Percentiles rank a stretch among this genome's conserved stretches.
These are phyloP conservation scores for Drosophila pachea DNA, from an alignment of 1,140 invertebrate genomes.

Conservation along the genomic window DNA sequence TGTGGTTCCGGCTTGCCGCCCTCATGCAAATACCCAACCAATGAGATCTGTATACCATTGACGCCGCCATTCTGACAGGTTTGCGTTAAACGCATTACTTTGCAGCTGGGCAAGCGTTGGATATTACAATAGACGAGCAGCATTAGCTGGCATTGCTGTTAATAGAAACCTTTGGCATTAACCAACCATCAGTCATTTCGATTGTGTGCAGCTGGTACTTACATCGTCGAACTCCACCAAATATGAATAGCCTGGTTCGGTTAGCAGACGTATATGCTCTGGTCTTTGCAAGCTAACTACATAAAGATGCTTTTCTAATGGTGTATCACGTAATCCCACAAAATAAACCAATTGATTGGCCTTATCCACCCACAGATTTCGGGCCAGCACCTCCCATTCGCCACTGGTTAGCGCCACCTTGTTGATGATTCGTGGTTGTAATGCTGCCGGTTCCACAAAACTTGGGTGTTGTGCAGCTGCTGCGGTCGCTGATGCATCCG, in stretches of 20 bases:
- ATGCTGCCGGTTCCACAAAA: conserved; percentile 64
- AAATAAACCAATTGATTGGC: conserved; percentile 88
- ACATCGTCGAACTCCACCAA: conserved; percentile 89
- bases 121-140: conserved; percentile 95
- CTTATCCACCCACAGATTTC: conserved; percentile 89
- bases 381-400: conserved; percentile 90
- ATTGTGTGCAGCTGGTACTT: conserved; percentile 25
- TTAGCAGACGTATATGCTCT: conserved; percentile 85
- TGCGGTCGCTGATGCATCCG: conserved; percentile 38
- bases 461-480: conserved; percentile 48
- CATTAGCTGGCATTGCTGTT: conserved; percentile 89
- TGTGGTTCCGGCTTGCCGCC: conserved; percentile 82
- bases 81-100: conserved; percentile 87
- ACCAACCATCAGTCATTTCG: background rate
- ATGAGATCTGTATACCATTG: conserved; percentile 83
- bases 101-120: conserved; percentile 87
- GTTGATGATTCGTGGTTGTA: conserved; percentile 69
- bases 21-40: conserved; percentile 86
- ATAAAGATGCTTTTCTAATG: conserved; percentile 91
- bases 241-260: conserved; percentile 87
- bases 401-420: conserved; percentile 85
- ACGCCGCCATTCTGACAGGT: conserved; percentile 78
- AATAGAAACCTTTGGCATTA: background rate
- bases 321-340: conserved; percentile 88
- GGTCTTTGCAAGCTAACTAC: conserved; percentile 86